These are phyloP conservation scores for Nixonia krombeini DNA, from an alignment of 1,140 invertebrate species.

Conservation along the genomic window DNA sequence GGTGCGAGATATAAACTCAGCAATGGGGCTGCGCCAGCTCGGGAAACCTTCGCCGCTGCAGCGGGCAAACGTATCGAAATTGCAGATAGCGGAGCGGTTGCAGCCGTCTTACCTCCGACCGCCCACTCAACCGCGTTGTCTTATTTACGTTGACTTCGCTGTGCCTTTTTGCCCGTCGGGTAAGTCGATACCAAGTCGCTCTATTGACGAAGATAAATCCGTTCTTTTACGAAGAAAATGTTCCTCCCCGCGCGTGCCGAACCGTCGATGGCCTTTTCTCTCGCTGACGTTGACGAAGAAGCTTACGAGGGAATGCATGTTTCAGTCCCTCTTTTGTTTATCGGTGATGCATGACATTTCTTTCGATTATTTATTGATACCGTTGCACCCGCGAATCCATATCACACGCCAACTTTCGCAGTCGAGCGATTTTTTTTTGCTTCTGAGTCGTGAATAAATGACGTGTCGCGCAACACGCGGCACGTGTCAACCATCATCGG, in stretches of 20 bases:
- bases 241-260: conserved; percentile 23
- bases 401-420: too few species aligned
- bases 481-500: too few species aligned
- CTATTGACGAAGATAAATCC: conserved; percentile 38
- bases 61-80: not conserved
- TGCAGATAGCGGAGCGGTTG: not conserved
- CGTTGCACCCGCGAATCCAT: too few species aligned
- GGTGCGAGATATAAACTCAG: conserved; percentile 12
- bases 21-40: conserved; percentile 2
- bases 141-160: not conserved
- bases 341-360: conserved; percentile 32
- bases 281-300: conserved; percentile 43
- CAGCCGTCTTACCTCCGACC: not conserved
- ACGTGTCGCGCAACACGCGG: too few species aligned
- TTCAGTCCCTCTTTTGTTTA: conserved; percentile 42
- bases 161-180: conserved; percentile 17
- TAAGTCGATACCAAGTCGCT: conserved; percentile 17
- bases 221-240: conserved; percentile 25
- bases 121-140: not conserved
- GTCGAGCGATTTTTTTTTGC: too few species aligned
- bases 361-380: conserved; percentile 22
- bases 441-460: too few species aligned
- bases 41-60: conserved; percentile 16
- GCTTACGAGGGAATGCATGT: conserved; percentile 46
- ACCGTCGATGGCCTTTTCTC: conserved; percentile 32